phyloP scores from a whole-genome alignment of 2,888 invertebrate species.

The Agrilus biguttatus region DNA sequence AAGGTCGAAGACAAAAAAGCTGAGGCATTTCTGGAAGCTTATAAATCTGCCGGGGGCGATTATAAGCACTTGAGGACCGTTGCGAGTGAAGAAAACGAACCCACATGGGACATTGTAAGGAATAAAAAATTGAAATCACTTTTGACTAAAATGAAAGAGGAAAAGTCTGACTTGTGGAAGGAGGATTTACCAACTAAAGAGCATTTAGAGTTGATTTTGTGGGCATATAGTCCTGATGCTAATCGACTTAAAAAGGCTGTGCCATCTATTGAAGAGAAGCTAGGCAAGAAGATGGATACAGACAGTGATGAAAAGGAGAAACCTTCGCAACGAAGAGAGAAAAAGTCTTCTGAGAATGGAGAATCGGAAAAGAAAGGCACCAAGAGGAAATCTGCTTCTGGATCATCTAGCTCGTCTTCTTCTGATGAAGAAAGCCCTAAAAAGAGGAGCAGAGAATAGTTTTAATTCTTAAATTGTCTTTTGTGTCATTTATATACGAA shows the following conservation, averaged over 20 bases:
- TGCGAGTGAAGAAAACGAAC: constrained; percentile 35
- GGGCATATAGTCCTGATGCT: constrained; percentile 64
- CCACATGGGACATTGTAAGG: constrained; percentile 59
- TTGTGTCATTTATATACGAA: too few relatives aligned
- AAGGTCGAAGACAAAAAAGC: constrained; percentile 32
- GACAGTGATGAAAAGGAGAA: constrained; percentile 10
- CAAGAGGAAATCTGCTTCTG: constrained; percentile 21
- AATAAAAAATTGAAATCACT: constrained; percentile 47
- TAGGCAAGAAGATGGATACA: constrained; percentile 22
- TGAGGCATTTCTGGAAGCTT: constrained; percentile 46
- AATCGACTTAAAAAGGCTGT: constrained; percentile 48
- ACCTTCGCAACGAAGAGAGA: constrained; percentile 5
- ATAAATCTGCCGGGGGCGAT: constrained; percentile 47
- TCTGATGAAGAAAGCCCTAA: constrained; percentile 22
- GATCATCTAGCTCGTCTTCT: constrained; percentile 9
- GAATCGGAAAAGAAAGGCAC: constrained; percentile 10
- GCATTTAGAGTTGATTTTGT: constrained; percentile 53
- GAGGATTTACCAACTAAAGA: constrained; percentile 53
- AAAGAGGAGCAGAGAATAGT: constrained; percentile 19
- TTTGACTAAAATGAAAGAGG: constrained; percentile 41
- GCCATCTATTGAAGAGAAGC: constrained; percentile 30
- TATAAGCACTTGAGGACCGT: constrained; percentile 60
- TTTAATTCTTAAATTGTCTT: neutral
- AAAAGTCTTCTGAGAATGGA: constrained; percentile 4
- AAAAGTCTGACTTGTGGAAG: constrained; percentile 45